Evolutionary conservation across 2,113 vertebrate genomes (phyloP).

Genomic region (Monarcha castaneiventris): DNA sequence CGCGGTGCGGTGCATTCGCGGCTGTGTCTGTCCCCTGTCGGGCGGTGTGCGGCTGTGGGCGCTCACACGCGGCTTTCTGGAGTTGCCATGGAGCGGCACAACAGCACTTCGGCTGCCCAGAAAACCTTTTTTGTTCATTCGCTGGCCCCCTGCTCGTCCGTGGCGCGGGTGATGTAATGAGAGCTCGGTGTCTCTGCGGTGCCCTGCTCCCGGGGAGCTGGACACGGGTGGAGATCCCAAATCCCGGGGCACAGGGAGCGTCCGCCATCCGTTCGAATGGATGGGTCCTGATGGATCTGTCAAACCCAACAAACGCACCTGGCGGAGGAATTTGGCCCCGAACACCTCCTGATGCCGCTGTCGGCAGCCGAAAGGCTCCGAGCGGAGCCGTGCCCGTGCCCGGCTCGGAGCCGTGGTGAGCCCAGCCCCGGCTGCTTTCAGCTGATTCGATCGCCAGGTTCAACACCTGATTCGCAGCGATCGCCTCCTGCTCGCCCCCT

Average conservation of each 20-base stretch:
- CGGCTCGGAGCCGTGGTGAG: background rate
- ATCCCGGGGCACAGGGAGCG: background rate
- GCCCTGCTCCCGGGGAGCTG: background rate
- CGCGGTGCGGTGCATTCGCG: background rate
- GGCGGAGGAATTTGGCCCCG: background rate
- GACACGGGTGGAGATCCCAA: background rate
- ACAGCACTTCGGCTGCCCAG: background rate
- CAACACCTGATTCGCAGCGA: background rate
- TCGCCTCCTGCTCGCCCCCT: background rate
- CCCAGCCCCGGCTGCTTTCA: background rate
- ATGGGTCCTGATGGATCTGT: background rate
- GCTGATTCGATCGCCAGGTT: background rate
- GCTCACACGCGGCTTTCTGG: background rate
- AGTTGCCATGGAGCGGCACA: constrained; percentile 40
- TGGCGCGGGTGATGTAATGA: constrained; percentile 8
- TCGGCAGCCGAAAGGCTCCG: background rate
- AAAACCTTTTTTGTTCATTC: background rate
- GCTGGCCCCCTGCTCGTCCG: background rate
- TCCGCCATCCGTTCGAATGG: background rate
- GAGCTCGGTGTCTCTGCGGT: background rate
- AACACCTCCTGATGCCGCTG: background rate
- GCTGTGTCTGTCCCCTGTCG: rapidly evolving
- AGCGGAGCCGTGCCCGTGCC: background rate
- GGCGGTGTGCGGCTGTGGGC: background rate
- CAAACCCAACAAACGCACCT: background rate